These are phyloP conservation scores for Sinelater perroti DNA, from an alignment of 2,888 invertebrate genomes.

Conservation along the genomic window DNA sequence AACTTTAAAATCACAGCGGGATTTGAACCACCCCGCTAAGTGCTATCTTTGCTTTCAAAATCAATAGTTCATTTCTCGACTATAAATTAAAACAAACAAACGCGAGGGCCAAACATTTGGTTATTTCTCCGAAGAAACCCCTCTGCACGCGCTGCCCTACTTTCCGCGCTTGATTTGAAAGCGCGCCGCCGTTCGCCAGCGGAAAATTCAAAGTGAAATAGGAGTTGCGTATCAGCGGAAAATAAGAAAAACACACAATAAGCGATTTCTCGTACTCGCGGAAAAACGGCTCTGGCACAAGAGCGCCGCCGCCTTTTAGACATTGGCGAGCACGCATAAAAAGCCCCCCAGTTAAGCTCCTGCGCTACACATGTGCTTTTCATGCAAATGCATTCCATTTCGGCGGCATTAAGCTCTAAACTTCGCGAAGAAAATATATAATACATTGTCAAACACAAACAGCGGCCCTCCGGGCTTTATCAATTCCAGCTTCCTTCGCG, in stretches of 20 bases:
- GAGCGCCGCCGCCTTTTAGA: slow-evolving; percentile 53
- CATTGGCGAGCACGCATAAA: slow-evolving; percentile 61
- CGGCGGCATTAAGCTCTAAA: slow-evolving; percentile 51
- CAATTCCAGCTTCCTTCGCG: background rate
- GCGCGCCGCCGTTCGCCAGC: background rate
- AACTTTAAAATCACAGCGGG: too few species aligned
- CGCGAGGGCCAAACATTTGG: too few species aligned
- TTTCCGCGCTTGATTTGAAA: too few species aligned
- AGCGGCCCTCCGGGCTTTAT: slow-evolving; percentile 5
- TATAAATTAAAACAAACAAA: too few species aligned
- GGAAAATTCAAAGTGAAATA: slow-evolving; percentile 8
- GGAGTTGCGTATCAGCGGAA: slow-evolving; percentile 32
- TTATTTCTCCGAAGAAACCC: too few species aligned
- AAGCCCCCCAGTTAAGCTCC: slow-evolving; percentile 58
- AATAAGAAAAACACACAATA: slow-evolving; percentile 36
- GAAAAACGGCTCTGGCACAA: slow-evolving; percentile 28
- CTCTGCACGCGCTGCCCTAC: too few species aligned
- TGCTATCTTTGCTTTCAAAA: too few species aligned
- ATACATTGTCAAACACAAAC: slow-evolving; percentile 47
- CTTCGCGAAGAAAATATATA: slow-evolving; percentile 45
- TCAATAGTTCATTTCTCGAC: too few species aligned
- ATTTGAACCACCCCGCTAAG: too few species aligned
- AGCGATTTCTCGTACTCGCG: slow-evolving; percentile 34
- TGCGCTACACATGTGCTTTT: slow-evolving; percentile 50
- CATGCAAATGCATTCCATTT: slow-evolving; percentile 51